Percentiles rank a stretch among this genome's conserved stretches.
phyloP scores from a whole-genome alignment of 1,140 invertebrate genomes.

The Coenobita brevimanus region DNA sequence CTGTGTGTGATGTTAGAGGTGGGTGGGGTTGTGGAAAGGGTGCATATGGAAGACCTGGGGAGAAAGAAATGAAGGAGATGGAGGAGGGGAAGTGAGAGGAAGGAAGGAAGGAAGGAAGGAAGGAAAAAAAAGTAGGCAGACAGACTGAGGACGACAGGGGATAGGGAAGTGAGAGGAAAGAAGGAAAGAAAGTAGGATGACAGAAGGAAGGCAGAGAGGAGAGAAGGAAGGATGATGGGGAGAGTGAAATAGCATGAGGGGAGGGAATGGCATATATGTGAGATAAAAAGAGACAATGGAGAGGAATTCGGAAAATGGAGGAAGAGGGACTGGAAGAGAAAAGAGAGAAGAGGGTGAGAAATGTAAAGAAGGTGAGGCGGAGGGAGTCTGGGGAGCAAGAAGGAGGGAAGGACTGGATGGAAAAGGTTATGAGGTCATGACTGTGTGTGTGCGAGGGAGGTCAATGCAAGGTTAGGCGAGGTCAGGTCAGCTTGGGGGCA shows the following conservation, averaged over 20 bases:
- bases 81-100: not conserved
- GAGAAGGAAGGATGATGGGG: not conserved
- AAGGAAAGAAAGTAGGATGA: not conserved
- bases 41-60: not conserved
- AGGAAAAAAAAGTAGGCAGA: not conserved
- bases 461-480: not conserved
- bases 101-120: not conserved
- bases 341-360: not conserved
- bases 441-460: not conserved
- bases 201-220: not conserved
- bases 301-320: not conserved
- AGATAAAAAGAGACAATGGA: not conserved
- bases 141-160: not conserved
- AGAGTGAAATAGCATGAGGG: not conserved
- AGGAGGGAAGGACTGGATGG: not conserved
- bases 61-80: not conserved
- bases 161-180: not conserved
- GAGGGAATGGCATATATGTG: not conserved
- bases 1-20: not conserved
- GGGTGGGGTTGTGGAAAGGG: not conserved
- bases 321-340: not conserved
- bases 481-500: not conserved
- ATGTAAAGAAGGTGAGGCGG: not conserved
- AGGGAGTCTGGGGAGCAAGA: not conserved
- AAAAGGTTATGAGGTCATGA: not conserved